These are phyloP conservation scores for Phenganax marumi DNA, from an alignment of 92 coral and sea anemone species.

Conservation along the genomic window DNA sequence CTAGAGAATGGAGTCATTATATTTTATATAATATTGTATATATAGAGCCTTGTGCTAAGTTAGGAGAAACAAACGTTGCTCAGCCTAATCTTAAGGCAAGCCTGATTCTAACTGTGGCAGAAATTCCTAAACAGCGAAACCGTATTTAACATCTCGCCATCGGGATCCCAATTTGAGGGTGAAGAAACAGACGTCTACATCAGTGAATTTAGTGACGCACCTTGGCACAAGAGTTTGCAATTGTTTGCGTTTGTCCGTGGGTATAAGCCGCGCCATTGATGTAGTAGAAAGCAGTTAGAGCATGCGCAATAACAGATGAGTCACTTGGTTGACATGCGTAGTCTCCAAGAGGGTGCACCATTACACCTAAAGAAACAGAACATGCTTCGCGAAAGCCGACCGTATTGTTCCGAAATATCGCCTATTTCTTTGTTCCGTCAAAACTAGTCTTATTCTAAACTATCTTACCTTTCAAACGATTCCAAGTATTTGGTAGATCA, in stretches of 20 bases:
- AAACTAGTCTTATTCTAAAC: neutral
- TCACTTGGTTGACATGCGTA: slow-evolving; percentile 40
- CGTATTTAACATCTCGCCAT: no score
- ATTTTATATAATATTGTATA: no score
- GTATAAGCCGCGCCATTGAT: slow-evolving; percentile 34
- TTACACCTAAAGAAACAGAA: slow-evolving; percentile 24
- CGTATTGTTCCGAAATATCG: neutral
- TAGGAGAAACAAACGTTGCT: neutral
- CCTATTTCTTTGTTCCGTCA: neutral
- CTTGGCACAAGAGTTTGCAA: slow-evolving; percentile 34
- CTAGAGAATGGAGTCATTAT: neutral
- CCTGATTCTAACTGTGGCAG: no score
- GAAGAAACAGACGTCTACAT: neutral
- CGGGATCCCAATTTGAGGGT: no score
- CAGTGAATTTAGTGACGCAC: neutral
- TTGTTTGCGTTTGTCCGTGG: slow-evolving; percentile 23
- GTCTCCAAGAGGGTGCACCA: slow-evolving; percentile 38
- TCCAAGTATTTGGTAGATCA: slow-evolving; percentile 14
- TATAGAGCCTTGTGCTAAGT: neutral
- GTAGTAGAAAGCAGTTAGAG: slow-evolving; percentile 33
- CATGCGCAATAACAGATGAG: slow-evolving; percentile 27
- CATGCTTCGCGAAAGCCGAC: neutral
- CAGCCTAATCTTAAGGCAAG: neutral
- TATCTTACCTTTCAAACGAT: neutral
- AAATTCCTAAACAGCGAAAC: no score